A percentile compares a stretch with the other conserved stretches of the same genome.
These are phyloP conservation scores for Arctia plantaginis DNA, from an alignment of 2,888 invertebrate genomes.

Conservation along the genomic window DNA sequence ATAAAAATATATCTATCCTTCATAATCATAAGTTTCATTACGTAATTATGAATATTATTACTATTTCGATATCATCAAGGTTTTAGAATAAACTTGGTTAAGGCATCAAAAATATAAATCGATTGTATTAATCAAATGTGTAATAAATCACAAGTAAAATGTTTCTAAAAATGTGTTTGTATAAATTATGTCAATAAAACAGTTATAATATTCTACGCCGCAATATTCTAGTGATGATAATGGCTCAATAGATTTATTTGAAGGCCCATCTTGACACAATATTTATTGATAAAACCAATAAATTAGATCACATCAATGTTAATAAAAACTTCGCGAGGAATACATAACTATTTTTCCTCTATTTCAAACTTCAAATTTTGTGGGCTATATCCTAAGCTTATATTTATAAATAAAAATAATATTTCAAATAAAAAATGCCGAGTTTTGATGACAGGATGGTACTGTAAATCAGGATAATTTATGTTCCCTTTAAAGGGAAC, in stretches of 20 bases:
- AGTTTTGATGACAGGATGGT: too few species aligned
- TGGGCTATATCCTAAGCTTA: too few species aligned
- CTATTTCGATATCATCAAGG: conserved; percentile 3
- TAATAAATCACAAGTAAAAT: conserved; percentile 6
- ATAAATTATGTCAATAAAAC: conserved; percentile 12
- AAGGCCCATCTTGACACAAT: background rate
- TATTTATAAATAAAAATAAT: background rate
- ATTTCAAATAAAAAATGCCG: too few species aligned
- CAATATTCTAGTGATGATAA: background rate
- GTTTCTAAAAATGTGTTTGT: conserved; percentile 8
- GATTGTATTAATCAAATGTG: conserved; percentile 10
- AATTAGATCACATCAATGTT: background rate
- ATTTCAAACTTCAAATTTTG: background rate
- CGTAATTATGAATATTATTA: background rate
- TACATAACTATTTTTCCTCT: background rate
- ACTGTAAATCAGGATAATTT: too few species aligned
- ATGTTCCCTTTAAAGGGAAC: too few species aligned
- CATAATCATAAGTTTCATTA: background rate
- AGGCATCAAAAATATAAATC: conserved; percentile 4
- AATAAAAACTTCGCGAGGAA: background rate
- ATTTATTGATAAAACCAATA: background rate
- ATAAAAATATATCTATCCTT: background rate
- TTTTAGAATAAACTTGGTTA: conserved; percentile 1
- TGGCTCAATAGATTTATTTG: background rate
- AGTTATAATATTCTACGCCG: conserved; percentile 2